phyloP scores from a whole-genome alignment of 1,140 invertebrate species.

The Mylabris phalerata region DNA sequence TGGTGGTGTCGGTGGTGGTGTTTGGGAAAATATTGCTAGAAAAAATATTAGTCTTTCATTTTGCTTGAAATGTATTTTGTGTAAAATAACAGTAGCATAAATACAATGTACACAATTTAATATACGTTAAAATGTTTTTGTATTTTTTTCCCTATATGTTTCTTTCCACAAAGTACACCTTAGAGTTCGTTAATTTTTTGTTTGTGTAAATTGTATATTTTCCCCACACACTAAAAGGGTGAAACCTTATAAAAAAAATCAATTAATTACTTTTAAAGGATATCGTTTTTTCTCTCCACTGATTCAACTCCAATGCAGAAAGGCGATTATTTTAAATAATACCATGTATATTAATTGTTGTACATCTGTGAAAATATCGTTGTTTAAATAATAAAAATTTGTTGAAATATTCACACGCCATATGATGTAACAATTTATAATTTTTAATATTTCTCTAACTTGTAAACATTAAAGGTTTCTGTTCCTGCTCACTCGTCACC shows the following conservation, averaged over 20 bases:
- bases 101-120: constrained; percentile 16
- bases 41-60: constrained; percentile 39
- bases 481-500: constrained; percentile 24
- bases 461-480: constrained; percentile 20
- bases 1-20: background rate
- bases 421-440: constrained; percentile 23
- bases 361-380: too few species aligned
- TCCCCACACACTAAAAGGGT: too few species aligned
- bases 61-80: constrained; percentile 33
- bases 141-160: background rate
- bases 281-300: too few species aligned
- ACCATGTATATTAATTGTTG: too few species aligned
- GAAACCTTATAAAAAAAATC: too few species aligned
- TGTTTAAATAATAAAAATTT: background rate
- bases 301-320: too few species aligned
- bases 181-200: background rate
- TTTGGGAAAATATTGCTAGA: constrained; percentile 32
- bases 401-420: constrained; percentile 20
- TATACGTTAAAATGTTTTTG: constrained; percentile 16
- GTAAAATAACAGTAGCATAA: constrained; percentile 29
- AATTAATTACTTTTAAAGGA: too few species aligned
- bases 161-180: background rate
- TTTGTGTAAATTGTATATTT: background rate
- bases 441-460: constrained; percentile 25
- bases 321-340: too few species aligned